Evolutionary conservation across 2,797 vertebrate species (phyloP).

Genomic region (Linurgus olivaceus): DNA sequence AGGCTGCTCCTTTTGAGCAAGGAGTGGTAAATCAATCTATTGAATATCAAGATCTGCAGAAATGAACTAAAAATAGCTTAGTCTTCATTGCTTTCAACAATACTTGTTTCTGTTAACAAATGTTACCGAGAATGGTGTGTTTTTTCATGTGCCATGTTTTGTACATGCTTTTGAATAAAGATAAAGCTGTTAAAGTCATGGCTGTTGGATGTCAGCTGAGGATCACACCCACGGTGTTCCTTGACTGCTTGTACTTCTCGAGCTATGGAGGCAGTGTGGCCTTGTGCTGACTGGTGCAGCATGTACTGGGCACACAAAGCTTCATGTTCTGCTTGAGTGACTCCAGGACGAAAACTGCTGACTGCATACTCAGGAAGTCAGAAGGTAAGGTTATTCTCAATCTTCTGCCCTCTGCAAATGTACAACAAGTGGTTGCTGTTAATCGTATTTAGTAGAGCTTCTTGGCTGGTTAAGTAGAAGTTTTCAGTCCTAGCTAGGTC

Average conservation of each 20-base stretch:
- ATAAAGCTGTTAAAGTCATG: background rate
- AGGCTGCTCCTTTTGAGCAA: background rate
- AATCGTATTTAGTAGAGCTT: background rate
- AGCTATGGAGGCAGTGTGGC: rapidly evolving
- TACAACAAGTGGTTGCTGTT: background rate
- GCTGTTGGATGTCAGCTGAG: background rate
- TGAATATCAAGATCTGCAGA: background rate
- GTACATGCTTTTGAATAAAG: constrained; percentile 7
- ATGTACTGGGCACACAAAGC: rapidly evolving
- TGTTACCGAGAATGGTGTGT: background rate
- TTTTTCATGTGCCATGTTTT: background rate
- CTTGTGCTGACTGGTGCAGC: background rate
- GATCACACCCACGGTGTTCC: rapidly evolving
- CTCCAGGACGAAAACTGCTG: background rate
- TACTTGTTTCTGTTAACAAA: background rate
- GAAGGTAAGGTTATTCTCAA: background rate
- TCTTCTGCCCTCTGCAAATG: background rate
- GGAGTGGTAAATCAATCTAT: background rate
- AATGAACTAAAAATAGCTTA: background rate
- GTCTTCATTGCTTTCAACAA: background rate
- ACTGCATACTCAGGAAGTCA: rapidly evolving
- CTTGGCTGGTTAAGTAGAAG: background rate
- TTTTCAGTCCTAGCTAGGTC: background rate
- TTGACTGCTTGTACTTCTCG: background rate
- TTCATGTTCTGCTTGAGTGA: background rate